Base-by-base conservation (phyloP, 2,113 vertebrate genomes). In the Panurus biarmicus region DNA sequence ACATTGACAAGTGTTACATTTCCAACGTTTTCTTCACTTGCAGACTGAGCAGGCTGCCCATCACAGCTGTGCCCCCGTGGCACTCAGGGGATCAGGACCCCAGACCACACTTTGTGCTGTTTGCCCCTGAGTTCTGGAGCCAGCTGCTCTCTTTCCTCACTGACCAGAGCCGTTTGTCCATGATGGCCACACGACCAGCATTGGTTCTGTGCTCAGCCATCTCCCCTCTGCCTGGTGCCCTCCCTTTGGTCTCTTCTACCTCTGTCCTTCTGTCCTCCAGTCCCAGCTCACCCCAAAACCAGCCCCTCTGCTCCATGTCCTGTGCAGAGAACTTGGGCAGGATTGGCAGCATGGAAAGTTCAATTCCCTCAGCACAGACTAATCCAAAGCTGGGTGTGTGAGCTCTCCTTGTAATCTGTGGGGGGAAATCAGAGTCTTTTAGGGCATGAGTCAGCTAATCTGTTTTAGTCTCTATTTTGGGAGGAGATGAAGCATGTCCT, bases 401-500 rank as follows among this genome's bases (percentile, higher is more conserved):
- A 94, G 35, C 18, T 82, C 24, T 19, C 74, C 61, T 31, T 45
- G 24, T 56, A 85, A 82, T 87, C 71, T 45, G 45, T 64, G 74
- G 74, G 90, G 50, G 42, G 58, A 36, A 93, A 29, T 42, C 62
- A 14, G 51, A 22, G 42, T 45, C 54, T 79, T 85, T 73, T 20
- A 83, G 90, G 90, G 58, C 90, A 47, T 93, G 90, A 95, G 78
- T 94, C 95, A 95, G 90, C 90, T 95, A 81, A 90, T 94, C 71
- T 76, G 22, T 69, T 93, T 48, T 2, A 91, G 70, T 82, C 47
- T 93, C 96, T 96, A 83, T 96, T 96, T 96, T 38, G 58, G 90
- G 93, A 91, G 67, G 70, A 95, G 74, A 87, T 91, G 85, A 93
- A 90, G 81, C 78, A 53, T 87, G 78, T 22, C 78, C 66, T 87